Percentiles rank a stretch among this genome's conserved stretches.
These are phyloP conservation scores for Lordiphosa collinella DNA, from an alignment of 1,140 invertebrate species.

Conservation along the genomic window DNA sequence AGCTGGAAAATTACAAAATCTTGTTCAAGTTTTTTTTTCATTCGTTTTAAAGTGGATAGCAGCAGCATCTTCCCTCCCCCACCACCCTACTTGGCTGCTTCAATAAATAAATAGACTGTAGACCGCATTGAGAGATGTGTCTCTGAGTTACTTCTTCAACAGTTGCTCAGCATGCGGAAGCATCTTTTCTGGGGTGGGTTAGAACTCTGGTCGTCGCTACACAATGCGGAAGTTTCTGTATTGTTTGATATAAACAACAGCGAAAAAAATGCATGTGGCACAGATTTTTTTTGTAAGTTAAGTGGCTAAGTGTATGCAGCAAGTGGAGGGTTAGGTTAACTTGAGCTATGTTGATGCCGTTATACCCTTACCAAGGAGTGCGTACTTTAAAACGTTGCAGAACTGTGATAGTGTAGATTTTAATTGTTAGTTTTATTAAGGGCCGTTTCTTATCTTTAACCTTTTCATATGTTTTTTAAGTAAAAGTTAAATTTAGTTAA, in stretches of 20 bases:
- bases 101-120: background rate
- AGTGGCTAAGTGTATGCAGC: background rate
- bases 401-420: too few relatives aligned
- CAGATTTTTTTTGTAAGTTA: conserved; percentile 21
- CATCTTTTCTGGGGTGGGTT: conserved; percentile 13
- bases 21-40: conserved; percentile 30
- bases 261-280: conserved; percentile 58
- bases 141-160: conserved; percentile 5
- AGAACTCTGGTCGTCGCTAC: background rate
- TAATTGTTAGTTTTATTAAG: too few relatives aligned
- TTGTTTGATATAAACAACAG: conserved; percentile 47
- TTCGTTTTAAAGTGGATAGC: background rate
- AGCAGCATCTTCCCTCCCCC: background rate
- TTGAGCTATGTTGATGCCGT: too few relatives aligned
- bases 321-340: too few relatives aligned
- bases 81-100: background rate
- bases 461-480: too few relatives aligned
- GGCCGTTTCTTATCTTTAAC: too few relatives aligned
- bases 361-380: too few relatives aligned
- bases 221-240: conserved; percentile 51
- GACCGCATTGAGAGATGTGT: background rate
- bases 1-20: conserved; percentile 72
- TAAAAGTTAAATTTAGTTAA: too few relatives aligned
- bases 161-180: conserved; percentile 30
- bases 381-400: too few relatives aligned